phyloP scores from a whole-genome alignment of 1,140 invertebrate genomes.

The Spodoptera litura region DNA sequence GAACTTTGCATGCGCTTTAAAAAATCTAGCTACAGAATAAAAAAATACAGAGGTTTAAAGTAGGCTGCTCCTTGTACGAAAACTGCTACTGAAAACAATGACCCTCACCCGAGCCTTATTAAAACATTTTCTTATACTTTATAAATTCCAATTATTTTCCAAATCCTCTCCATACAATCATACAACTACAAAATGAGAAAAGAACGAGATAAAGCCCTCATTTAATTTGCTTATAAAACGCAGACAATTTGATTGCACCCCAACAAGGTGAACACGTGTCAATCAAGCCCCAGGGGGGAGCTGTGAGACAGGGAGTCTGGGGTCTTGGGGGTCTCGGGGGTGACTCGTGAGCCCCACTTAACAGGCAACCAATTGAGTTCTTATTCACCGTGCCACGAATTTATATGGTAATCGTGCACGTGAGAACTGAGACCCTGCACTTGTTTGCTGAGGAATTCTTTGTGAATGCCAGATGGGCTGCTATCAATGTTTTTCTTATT shows the following conservation, averaged over 20 bases:
- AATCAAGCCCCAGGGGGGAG: conserved; percentile 33
- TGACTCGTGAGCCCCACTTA: conserved; percentile 34
- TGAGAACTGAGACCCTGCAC: background rate
- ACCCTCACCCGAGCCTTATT: too few species aligned
- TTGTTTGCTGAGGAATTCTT: conserved; percentile 11
- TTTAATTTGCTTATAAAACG: conserved; percentile 47
- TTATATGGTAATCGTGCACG: conserved; percentile 46
- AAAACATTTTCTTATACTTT: conserved; percentile 1
- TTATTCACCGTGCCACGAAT: conserved; percentile 42
- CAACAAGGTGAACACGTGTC: conserved; percentile 48
- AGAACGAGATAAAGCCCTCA: conserved; percentile 5
- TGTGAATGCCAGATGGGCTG: background rate
- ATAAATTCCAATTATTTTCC: background rate
- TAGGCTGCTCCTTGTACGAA: too few species aligned
- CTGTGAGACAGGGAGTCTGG: background rate
- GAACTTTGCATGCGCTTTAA: too few species aligned
- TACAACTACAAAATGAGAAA: conserved; percentile 11
- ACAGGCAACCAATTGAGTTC: conserved; percentile 48
- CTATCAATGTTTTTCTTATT: background rate
- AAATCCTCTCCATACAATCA: background rate
- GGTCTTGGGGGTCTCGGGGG: background rate
- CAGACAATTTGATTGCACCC: conserved; percentile 45
- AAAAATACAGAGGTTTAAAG: too few species aligned
- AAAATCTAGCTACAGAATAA: too few species aligned
- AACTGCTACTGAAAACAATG: too few species aligned